Conservation (phyloP, 2,797 vertebrate genomes). For the Diglossa cyanea region DNA sequence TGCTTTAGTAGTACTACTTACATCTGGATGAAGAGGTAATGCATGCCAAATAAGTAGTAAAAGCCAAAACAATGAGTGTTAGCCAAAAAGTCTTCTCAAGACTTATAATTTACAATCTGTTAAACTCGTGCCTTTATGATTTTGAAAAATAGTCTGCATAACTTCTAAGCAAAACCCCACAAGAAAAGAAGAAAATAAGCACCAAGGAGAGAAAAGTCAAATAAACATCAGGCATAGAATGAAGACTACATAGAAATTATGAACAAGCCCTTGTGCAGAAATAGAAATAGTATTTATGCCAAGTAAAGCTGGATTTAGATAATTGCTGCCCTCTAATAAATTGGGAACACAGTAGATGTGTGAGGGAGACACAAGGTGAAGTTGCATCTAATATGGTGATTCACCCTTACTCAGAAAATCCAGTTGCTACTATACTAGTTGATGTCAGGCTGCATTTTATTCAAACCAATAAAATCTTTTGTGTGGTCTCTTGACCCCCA, state of each 20-base stretch:
- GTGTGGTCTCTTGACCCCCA: constrained; percentile 41
- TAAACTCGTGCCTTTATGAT: neutral
- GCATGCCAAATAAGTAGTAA: constrained; percentile 5
- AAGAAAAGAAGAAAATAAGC: neutral
- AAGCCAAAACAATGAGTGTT: neutral
- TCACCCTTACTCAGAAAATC: constrained; percentile 30
- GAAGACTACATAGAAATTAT: neutral
- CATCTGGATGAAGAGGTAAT: neutral
- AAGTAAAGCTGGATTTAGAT: neutral
- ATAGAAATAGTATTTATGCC: neutral
- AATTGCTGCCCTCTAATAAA: neutral
- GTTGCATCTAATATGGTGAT: neutral
- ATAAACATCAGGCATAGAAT: neutral
- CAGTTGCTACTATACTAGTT: neutral
- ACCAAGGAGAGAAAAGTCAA: neutral
- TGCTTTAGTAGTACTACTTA: neutral
- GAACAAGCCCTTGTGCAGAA: neutral
- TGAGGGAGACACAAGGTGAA: neutral
- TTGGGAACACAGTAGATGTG: neutral
- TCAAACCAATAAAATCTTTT: constrained; percentile 62
- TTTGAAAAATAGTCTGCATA: neutral
- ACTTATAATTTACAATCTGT: neutral
- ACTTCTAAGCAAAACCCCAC: neutral
- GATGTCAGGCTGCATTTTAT: constrained; percentile 54
- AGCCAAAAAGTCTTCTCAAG: neutral